phyloP scores from a whole-genome alignment of 2,113 vertebrate species.

The Platycercus adscitus region DNA sequence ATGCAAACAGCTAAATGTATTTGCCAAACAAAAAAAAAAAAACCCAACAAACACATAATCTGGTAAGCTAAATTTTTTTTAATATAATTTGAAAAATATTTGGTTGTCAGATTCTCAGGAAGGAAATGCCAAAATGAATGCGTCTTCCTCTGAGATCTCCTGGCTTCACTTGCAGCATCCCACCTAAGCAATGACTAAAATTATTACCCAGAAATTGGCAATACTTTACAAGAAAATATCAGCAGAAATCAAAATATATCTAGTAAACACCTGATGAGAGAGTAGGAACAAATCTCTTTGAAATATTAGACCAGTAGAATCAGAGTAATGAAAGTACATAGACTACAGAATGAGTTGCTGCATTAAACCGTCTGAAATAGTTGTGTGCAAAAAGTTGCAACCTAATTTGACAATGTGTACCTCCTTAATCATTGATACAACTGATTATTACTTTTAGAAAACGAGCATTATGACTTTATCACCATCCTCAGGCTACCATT shows the following conservation, averaged over 20 bases:
- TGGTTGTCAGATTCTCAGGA: background rate
- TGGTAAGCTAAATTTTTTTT: background rate
- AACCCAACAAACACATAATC: background rate
- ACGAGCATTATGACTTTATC: background rate
- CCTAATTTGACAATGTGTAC: background rate
- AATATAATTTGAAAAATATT: background rate
- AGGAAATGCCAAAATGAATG: background rate
- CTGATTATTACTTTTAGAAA: background rate
- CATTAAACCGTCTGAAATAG: background rate
- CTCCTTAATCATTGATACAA: background rate
- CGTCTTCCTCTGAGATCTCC: background rate
- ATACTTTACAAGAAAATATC: background rate
- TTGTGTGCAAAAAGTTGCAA: background rate
- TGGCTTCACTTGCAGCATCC: background rate
- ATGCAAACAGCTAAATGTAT: background rate
- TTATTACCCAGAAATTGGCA: background rate
- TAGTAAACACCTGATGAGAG: background rate
- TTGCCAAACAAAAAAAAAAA: background rate
- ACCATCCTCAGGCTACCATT: background rate
- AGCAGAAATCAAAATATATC: background rate
- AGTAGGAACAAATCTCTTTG: background rate
- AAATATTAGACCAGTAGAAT: background rate
- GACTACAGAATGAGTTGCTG: background rate
- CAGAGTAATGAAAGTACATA: background rate
- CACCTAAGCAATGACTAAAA: background rate